Conservation (phyloP, 1,140 invertebrate genomes). For the Melipona quadrifasciata region DNA sequence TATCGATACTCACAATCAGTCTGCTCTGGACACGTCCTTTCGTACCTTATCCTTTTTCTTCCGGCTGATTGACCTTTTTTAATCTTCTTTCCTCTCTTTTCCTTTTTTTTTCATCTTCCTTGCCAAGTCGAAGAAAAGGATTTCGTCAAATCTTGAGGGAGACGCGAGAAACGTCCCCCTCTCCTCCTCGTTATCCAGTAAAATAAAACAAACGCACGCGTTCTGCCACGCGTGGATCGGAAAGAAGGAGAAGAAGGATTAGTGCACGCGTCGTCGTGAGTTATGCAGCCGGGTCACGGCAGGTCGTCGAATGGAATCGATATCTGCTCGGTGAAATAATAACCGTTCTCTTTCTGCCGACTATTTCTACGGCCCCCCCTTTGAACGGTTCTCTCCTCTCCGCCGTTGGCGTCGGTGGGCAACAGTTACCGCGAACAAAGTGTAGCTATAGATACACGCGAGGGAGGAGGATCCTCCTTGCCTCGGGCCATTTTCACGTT, state of each 20-base stretch:
- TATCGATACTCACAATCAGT: constrained; percentile 9
- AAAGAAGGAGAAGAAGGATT: constrained; percentile 32
- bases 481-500: background rate
- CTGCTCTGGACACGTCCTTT: background rate
- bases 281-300: constrained; percentile 71
- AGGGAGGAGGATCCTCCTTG: background rate
- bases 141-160: constrained; percentile 34
- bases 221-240: constrained; percentile 18
- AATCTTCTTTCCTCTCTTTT: background rate
- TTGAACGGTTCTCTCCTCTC: background rate
- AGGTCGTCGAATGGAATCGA: constrained; percentile 71
- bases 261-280: constrained; percentile 50
- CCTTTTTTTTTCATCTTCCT: background rate
- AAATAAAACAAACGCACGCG: background rate
- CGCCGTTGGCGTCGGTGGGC: background rate
- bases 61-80: background rate
- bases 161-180: background rate
- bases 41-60: constrained; percentile 28
- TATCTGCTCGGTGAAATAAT: constrained; percentile 69
- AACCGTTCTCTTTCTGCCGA: constrained; percentile 52
- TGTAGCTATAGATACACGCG: background rate
- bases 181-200: background rate
- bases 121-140: background rate
- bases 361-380: background rate
- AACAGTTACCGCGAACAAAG: constrained; percentile 13